Base-by-base conservation (phyloP, 1,140 invertebrate genomes). In the Drosophila guanche region DNA sequence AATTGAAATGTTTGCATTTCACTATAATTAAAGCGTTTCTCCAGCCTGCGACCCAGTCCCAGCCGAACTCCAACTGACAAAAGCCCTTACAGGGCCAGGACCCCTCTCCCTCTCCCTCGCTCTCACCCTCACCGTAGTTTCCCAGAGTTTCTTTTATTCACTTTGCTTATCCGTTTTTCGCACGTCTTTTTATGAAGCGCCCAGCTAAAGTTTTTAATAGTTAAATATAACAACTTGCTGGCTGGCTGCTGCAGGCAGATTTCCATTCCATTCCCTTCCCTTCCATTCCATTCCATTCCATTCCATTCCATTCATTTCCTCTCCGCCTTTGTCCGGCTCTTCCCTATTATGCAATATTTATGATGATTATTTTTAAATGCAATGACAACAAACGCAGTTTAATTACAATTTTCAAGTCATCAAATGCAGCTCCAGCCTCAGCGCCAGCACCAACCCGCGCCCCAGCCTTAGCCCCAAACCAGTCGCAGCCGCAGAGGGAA, bases 371-470 rank as follows among this genome's bases (percentile, higher is more conserved):
- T 81, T 85, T 75, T 79, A 86, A 88, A 83, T 83, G 83, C 78
- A 88, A 88, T 76, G 84, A 79, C 84, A 89, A 88, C 83, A 88
- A 88, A 83, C 83, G 84, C 83, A 83, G 84, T 88, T 88, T 88
- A 88, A 88, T 88, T 88, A 83, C 83, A 88, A 88, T 88, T 88
- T 88, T 83, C 67, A 88, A 86, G 66, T 88, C 84, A 89, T 88
- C 84, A 88, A 88, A 86, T 86, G 83, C 83, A 86, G 83, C 77
- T 2, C 33, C 2, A 62, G 74, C 53, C 42, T 14, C 58, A 50
- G 57, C n/a, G 3, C 8, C 8, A 5, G 5, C 5, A 5, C 25
- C 25, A 1, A 5, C 5, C 6, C 25, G 5, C 57, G 74, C 57
- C 52, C 20, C 58, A 50, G 57, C 10, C 16, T 20, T 1, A 20